Evolutionary conservation across 2,113 vertebrate genomes (phyloP), one percentile per base, ranked within the genome.

Genomic region (Rhabdomys dilectus): DNA sequence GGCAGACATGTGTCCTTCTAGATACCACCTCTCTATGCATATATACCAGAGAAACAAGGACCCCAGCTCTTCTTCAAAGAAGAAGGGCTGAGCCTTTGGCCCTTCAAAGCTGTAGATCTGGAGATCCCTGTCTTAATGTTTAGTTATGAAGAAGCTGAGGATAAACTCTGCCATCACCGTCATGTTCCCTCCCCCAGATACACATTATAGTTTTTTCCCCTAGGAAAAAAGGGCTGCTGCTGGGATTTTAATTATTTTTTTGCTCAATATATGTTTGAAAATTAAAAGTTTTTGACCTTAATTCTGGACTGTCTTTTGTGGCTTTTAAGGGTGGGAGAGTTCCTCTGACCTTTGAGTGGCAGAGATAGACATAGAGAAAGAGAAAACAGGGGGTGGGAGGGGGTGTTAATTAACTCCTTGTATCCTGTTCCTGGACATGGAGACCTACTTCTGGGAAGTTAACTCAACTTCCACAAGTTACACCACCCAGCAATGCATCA

Each of bases 271-370:
- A 97, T 94, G 95, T 89, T 77, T 95, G 88, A 45, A 96, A 96
- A 97, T 96, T 93, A 97, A 97, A 97, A 97, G 68, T 92, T 95
- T 96, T 82, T 92, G 91, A 95, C 48, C 29, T 62, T 53, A 85
- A 26, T 4, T 64, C 86, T 93, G 76, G 45, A 17, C 64, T 96
- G 70, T 80, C 36, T 53, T 90, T 92, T 80, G 39, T 72, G 86
- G 19, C 42, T 93, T 60, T 48, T 72, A 42, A 88, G 56, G 48
- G 17, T 56, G n/a, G 17, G 31, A 62, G 19, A 73, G 16, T 81
- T 94, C 70, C 88, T 84, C 51, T 76, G 70, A 85, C 29, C 36
- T 56, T 86, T 56, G 36, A 85, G 56, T 36, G 39, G n/a, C 8
- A 53, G 36, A 90, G 10, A 91, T 34, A 24, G 64, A 39, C 85